These are phyloP conservation scores for Syrrhaptes paradoxus DNA, from an alignment of 2,113 vertebrate species.

Conservation along the genomic window DNA sequence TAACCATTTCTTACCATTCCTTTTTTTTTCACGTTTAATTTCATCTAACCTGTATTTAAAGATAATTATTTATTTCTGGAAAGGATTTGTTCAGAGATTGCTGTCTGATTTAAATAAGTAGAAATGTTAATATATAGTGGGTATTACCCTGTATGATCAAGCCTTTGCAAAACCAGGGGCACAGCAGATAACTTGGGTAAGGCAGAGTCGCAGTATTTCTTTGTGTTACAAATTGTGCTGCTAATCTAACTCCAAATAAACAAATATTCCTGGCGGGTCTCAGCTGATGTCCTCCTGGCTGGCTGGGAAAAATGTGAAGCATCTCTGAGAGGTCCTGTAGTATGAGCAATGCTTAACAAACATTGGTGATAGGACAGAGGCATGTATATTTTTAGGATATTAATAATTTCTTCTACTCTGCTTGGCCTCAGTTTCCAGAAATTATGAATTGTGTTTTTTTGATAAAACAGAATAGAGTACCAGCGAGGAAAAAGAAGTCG, in stretches of 20 bases:
- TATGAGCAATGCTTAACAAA: background rate
- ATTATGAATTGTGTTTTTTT: slow-evolving; percentile 73
- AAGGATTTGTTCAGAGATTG: background rate
- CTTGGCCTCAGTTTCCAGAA: slow-evolving; percentile 68
- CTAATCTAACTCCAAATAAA: slow-evolving; percentile 52
- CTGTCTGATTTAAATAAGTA: background rate
- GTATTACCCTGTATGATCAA: background rate
- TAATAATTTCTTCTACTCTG: slow-evolving; percentile 59
- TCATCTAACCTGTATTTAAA: background rate
- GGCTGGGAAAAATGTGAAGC: slow-evolving; percentile 52
- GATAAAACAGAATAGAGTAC: slow-evolving; percentile 68
- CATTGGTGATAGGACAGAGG: background rate
- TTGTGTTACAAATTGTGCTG: slow-evolving; percentile 27
- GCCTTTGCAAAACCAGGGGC: slow-evolving; percentile 4
- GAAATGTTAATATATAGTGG: background rate
- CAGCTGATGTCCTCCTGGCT: slow-evolving; percentile 35
- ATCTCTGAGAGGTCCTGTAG: slow-evolving; percentile 41
- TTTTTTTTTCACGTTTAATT: background rate
- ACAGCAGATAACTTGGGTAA: slow-evolving; percentile 1
- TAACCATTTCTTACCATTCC: slow-evolving; percentile 20
- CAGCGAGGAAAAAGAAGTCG: background rate
- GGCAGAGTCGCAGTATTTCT: slow-evolving; percentile 23
- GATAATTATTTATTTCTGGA: background rate
- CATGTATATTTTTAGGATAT: slow-evolving; percentile 56
- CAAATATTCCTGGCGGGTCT: slow-evolving; percentile 51